Evolutionary conservation across 2,113 vertebrate genomes (phyloP).

Genomic region (Mustela nigripes): DNA sequence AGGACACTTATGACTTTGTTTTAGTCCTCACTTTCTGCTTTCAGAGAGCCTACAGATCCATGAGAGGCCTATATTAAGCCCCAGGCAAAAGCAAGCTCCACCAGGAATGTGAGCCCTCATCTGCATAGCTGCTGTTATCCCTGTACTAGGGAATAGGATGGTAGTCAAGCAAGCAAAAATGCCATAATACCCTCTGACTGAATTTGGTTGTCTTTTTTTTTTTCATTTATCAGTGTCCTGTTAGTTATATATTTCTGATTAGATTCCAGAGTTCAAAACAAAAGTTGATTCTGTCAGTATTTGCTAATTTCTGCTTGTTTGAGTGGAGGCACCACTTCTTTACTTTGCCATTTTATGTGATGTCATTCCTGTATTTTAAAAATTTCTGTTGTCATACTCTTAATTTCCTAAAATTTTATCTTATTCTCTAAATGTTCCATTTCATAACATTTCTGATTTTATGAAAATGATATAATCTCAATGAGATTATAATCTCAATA

Average conservation of each 20-base stretch:
- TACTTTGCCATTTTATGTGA: background rate
- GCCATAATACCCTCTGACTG: background rate
- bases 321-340: too few relatives aligned
- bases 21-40: background rate
- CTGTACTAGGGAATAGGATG: too few relatives aligned
- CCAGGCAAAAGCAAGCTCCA: background rate
- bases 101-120: background rate
- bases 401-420: slow-evolving; percentile 1
- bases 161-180: background rate
- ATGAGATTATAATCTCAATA: background rate
- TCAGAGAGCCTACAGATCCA: too few relatives aligned
- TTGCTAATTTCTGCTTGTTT: background rate
- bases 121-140: background rate
- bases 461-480: background rate
- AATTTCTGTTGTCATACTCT: background rate
- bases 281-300: background rate
- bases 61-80: background rate
- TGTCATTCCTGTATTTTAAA: background rate
- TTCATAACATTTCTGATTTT: background rate
- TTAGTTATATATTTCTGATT: background rate
- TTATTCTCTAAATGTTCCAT: background rate
- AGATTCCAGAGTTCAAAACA: background rate
- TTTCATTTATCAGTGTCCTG: background rate
- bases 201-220: background rate
- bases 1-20: background rate